A percentile compares a stretch with the other conserved stretches of the same genome.
Conservation (phyloP, 2,797 vertebrate species). For the Saguinus oedipus region DNA sequence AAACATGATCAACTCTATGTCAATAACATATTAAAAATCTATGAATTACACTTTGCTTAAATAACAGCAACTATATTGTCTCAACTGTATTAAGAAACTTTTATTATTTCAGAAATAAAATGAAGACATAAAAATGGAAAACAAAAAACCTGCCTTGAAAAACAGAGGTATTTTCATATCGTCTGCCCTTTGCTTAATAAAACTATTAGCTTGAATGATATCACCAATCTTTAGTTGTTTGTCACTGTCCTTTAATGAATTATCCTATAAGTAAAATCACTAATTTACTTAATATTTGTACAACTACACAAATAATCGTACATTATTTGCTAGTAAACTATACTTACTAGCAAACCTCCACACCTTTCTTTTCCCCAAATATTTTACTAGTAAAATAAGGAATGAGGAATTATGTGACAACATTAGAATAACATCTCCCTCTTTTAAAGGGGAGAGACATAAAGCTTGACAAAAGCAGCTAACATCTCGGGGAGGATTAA, state of each 20-base stretch:
- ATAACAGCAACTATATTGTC: background rate
- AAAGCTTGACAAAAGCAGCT: conserved; percentile 3
- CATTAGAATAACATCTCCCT: background rate
- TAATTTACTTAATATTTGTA: background rate
- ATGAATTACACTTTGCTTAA: conserved; percentile 27
- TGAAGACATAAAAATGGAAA: conserved; percentile 45
- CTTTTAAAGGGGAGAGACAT: background rate
- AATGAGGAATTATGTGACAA: background rate
- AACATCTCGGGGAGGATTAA: conserved; percentile 1
- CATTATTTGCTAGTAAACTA: background rate
- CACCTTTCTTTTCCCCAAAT: background rate
- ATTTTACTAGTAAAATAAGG: conserved; percentile 38
- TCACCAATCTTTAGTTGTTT: background rate
- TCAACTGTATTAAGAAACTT: background rate
- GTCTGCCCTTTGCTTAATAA: background rate
- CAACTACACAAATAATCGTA: conserved; percentile 40
- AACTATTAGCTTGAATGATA: background rate
- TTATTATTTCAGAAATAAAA: conserved; percentile 4
- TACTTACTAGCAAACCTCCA: conserved; percentile 29
- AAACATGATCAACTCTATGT: conserved; percentile 72
- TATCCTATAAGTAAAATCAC: conserved; percentile 36
- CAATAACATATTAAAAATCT: conserved; percentile 56
- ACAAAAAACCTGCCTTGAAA: conserved; percentile 18
- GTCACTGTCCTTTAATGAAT: background rate
- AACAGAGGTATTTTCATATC: conserved; percentile 31